Percentiles rank a stretch among this genome's conserved stretches.
These are phyloP conservation scores for Hystrix cristata DNA, from an alignment of 2,113 vertebrate species.

Conservation along the genomic window DNA sequence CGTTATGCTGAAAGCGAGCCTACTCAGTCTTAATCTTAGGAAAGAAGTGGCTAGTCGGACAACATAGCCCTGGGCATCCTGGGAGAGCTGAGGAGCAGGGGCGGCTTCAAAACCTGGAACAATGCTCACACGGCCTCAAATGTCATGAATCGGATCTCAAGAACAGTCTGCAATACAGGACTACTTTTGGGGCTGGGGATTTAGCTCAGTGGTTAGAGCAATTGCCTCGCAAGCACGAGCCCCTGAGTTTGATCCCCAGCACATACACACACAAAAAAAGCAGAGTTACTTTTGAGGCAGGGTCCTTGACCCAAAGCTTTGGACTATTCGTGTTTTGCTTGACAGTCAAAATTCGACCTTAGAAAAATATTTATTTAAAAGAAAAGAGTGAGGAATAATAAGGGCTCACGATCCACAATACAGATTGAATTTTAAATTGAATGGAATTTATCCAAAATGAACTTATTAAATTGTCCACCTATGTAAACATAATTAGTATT, in stretches of 20 bases:
- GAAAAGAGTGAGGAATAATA: not conserved
- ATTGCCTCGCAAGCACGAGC: too few species aligned
- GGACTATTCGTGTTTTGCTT: not conserved
- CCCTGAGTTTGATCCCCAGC: too few species aligned
- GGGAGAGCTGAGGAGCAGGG: not conserved
- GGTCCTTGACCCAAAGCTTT: not conserved
- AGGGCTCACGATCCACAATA: not conserved
- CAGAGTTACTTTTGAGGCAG: not conserved
- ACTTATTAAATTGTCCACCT: not conserved
- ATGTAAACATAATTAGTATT: not conserved
- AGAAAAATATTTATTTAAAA: not conserved
- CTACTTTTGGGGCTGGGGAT: accelerated
- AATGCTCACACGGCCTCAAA: not conserved
- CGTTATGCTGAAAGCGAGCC: not conserved
- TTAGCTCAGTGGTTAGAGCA: too few species aligned
- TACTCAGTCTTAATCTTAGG: not conserved
- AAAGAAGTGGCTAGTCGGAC: not conserved
- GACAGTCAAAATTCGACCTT: not conserved
- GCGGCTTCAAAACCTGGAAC: not conserved
- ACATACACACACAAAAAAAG: too few species aligned
- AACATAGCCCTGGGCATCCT: not conserved
- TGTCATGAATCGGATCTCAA: not conserved
- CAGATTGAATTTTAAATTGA: not conserved
- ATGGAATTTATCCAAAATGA: not conserved
- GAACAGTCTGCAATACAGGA: not conserved